Evolutionary conservation across 1,140 invertebrate species (phyloP), one percentile per base, ranked within the genome.

Genomic region (Formica exsecta): DNA sequence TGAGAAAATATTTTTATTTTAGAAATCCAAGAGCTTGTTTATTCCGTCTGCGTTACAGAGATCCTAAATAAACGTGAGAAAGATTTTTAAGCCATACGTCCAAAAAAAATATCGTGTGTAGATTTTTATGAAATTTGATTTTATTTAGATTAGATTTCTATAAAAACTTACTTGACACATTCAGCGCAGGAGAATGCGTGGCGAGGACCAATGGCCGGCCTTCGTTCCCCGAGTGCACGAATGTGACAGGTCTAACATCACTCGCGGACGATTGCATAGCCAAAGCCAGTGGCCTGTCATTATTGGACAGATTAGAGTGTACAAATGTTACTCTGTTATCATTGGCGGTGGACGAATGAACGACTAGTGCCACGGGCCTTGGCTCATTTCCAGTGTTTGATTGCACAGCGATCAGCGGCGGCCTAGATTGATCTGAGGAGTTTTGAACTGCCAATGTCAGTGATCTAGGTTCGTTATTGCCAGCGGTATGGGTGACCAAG

Each of bases 261-360:
- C 80, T 95, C 2, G 93, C 92, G 32, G 94, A 92, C 8, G 94
- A 95, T 70, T 95, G 94, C 51, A 95, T 94, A 13, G 94, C 94
- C 13, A 95, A 80, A 48, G 94, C 94, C 61, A 95, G 87, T 29
- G 94, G 94, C 86, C 94, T 92, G 41, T 95, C 94, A 84, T 93
- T 94, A 87, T 93, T 95, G 22, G 94, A 94, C 48, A 95, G 86
- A 93, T 94, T 94, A 77, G 95, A 95, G 91, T 95, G 95, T 29
- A 95, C 93, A 66, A 95, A 93, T 44, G 95, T 95, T n/a, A 95
- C 94, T 32, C 95, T 90, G 80, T 95, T 95, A 75, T 95, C 95
- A 89, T 93, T 95, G 32, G 95, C 91, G 66, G 92, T 90, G 29
- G 94, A 94, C 51, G 95, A 95, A 84, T 94, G 94, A 85, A 95